Evolutionary conservation across 1,140 invertebrate species (phyloP), one percentile per base, ranked within the genome.

Genomic region (Littorina saxatilis): DNA sequence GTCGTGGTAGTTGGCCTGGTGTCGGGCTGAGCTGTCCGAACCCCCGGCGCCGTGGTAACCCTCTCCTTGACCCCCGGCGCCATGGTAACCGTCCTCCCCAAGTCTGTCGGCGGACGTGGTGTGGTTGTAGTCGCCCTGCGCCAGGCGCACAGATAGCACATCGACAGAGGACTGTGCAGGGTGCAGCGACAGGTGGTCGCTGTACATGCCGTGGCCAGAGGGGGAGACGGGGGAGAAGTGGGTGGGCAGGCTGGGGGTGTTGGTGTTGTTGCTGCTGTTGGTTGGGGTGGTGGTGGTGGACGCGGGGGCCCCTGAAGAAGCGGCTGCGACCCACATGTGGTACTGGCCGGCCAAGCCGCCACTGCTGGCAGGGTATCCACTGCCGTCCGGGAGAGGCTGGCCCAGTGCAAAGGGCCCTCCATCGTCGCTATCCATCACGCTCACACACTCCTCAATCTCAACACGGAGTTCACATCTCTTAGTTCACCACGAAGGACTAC

Each of bases 141-240:
- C 58, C 1, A 78, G 76, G 13, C 76, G 15, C 15, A 66, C 35
- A 17, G 55, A 61, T 37, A 78, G 15, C 55, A 58, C 58, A 37
- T 78, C 76, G 35, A 78, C 76, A 0, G 76, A 35, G 15, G 76
- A 39, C 76, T 78, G 76, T 15, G 76, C 29, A 1, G 55, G 37
- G 37, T 78, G 76, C 1, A 78, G 76, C 23, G 32, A 15, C 13
- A 78, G 55, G 58, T 78, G 76, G 39, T 78, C 76, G 23, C n/a
- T 40, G 39, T 78, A 78, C 35, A 63, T n/a, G 39, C 52, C 76
- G 32, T 78, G 76, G 37, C 76, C 76, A 15, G 50, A 11, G 0
- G 76, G 76, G 17, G 76, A 78, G 29, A 78, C 76, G 7, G 76
- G 76, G 32, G 76, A 78, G 39, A 78, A 78, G 37, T 78, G 76